These are phyloP conservation scores for Eustalomyia histrio DNA, from an alignment of 2,888 invertebrate genomes.

Conservation along the genomic window DNA sequence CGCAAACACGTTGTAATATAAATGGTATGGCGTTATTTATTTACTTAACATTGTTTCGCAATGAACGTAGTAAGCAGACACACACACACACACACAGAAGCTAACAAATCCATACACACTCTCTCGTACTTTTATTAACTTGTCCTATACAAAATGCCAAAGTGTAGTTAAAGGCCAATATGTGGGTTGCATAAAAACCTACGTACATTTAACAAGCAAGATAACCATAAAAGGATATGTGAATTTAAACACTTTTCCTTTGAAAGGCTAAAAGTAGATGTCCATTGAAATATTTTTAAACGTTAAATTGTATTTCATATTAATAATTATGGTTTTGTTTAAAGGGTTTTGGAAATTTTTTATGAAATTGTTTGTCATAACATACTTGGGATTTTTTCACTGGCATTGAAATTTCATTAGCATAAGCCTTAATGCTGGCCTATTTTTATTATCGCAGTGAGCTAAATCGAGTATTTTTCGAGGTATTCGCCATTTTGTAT, in stretches of 20 bases:
- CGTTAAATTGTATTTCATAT: too few relatives aligned
- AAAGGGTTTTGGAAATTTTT: too few relatives aligned
- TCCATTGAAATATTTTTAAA: background rate
- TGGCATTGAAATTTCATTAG: too few relatives aligned
- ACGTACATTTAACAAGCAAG: background rate
- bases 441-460: too few relatives aligned
- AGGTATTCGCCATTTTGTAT: too few relatives aligned
- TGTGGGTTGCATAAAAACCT: slow-evolving; percentile 45
- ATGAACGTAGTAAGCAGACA: slow-evolving; percentile 22
- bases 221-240: slow-evolving; percentile 24
- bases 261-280: background rate
- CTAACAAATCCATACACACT: background rate
- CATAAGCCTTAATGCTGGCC: too few relatives aligned
- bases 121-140: background rate
- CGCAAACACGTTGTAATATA: slow-evolving; percentile 15
- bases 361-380: too few relatives aligned
- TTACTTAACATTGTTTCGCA: slow-evolving; percentile 14
- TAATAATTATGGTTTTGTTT: too few relatives aligned
- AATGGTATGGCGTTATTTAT: slow-evolving; percentile 39
- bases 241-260: slow-evolving; percentile 6
- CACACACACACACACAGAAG: background rate
- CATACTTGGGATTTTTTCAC: too few relatives aligned
- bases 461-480: too few relatives aligned
- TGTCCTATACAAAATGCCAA: slow-evolving; percentile 41
- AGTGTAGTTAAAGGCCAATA: slow-evolving; percentile 50